Evolutionary conservation across 2,888 invertebrate genomes (phyloP), one percentile per base, ranked within the genome.

Genomic region (Cremastinae sp.): DNA sequence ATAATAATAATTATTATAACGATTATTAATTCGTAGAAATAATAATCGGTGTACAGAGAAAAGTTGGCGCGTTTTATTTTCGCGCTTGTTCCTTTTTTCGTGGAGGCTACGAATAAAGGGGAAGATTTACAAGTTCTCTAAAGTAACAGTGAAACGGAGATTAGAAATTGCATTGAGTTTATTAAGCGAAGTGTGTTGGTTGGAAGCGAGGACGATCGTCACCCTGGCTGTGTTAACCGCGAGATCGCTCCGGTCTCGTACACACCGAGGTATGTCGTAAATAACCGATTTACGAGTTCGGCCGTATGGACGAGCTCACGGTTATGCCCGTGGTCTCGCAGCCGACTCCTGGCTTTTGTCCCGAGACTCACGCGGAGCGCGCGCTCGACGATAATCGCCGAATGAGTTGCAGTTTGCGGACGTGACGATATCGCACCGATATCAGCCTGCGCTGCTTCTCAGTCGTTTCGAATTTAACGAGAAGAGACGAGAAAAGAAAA

Each of bases 221-320:
- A 68, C 68, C 28, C 28, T 22, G 14, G 75, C 41, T 65, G 47
- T 43, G 47, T 70, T 78, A 66, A 75, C 74, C 28, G 28, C 28
- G 72, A 74, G 58, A 65, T 78, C 75, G 65, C 36, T 43, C 28
- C 54, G 54, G 16, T 54, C 59, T 61, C 41, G 64, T 54, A 9
- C 38, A 38, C 43, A 49, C n/a, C 20, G 41, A 38, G 53, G 62
- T 59, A 22, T 34, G 77, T 66, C 77, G 78, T 82, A 78, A 81
- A 81, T 81, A 79, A 79, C 73, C 75, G 77, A 82, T 82, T 82
- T 78, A 80, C 79, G 80, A 78, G 65, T 66, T 47, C 28, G 28
- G 43, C 73, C 43, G 53, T 16, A 56, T 54, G 54, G 49, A 14
- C 58, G 20, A 28, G 38, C 22, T 34, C 49, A n/a, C 53, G 20